Evolutionary conservation across 2,113 vertebrate species (phyloP).

Genomic region (Vulpes lagopus): DNA sequence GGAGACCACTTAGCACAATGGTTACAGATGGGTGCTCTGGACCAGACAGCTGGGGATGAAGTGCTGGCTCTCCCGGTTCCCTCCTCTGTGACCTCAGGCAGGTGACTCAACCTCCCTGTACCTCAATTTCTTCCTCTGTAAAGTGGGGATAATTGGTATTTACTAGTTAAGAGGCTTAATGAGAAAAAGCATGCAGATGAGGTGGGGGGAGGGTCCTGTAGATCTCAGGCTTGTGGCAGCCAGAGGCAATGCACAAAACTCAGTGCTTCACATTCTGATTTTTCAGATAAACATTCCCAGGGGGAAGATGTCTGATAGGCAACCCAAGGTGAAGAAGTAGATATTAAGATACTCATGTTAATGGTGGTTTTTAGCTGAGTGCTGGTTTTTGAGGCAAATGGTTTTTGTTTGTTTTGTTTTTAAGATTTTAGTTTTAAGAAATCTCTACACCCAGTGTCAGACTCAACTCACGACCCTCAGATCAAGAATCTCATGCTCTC

Average conservation of each 20-base stretch:
- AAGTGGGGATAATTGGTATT: slow-evolving; percentile 57
- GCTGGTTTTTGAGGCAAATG: background rate
- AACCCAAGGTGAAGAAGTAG: background rate
- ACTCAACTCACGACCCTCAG: background rate
- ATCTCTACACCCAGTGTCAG: background rate
- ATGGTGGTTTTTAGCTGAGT: background rate
- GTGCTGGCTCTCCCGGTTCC: background rate
- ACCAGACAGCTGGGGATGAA: background rate
- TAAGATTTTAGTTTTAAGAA: background rate
- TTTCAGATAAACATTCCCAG: background rate
- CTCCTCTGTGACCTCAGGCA: background rate
- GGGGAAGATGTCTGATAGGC: background rate
- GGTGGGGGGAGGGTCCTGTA: background rate
- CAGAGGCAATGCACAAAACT: background rate
- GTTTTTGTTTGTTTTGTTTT: background rate
- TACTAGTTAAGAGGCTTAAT: background rate
- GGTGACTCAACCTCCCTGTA: background rate
- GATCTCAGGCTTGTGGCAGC: background rate
- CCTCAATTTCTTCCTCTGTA: background rate
- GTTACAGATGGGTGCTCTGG: background rate
- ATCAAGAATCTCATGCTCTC: background rate
- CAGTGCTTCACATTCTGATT: background rate
- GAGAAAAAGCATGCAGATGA: background rate
- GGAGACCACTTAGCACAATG: background rate
- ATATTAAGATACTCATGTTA: background rate